These are phyloP conservation scores for Serilophus lunatus DNA, from an alignment of 2,113 vertebrate species.

Conservation along the genomic window DNA sequence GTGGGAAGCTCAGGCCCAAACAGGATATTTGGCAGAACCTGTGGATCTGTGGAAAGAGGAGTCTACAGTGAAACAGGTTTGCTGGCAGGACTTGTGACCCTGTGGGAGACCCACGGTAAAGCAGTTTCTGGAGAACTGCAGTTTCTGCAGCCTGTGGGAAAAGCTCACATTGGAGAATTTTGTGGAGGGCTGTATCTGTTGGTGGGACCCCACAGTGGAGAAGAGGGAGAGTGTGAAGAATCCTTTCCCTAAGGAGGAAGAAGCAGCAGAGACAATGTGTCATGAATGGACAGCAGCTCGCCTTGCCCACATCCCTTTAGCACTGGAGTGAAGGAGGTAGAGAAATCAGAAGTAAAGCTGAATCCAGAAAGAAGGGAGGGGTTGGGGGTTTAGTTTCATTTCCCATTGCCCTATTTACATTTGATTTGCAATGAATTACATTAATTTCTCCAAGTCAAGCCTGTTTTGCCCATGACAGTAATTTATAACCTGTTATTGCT, in stretches of 20 bases:
- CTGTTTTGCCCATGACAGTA: background rate
- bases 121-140: background rate
- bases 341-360: background rate
- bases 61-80: background rate
- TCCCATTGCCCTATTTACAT: background rate
- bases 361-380: background rate
- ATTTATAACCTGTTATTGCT: background rate
- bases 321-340: background rate
- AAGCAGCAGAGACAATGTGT: background rate
- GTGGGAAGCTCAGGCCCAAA: too few relatives aligned
- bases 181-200: background rate
- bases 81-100: too few relatives aligned
- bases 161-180: background rate
- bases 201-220: background rate
- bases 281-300: too few relatives aligned
- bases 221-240: too few relatives aligned
- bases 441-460: background rate
- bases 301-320: too few relatives aligned
- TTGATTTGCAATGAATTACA: background rate
- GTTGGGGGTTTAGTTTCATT: background rate
- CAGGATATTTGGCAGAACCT: background rate
- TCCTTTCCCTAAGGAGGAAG: background rate
- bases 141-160: background rate
- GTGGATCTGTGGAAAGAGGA: background rate
- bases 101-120: rapidly evolving